Evolutionary conservation across 2,888 invertebrate species (phyloP).

Genomic region (Oscheius onirici): DNA sequence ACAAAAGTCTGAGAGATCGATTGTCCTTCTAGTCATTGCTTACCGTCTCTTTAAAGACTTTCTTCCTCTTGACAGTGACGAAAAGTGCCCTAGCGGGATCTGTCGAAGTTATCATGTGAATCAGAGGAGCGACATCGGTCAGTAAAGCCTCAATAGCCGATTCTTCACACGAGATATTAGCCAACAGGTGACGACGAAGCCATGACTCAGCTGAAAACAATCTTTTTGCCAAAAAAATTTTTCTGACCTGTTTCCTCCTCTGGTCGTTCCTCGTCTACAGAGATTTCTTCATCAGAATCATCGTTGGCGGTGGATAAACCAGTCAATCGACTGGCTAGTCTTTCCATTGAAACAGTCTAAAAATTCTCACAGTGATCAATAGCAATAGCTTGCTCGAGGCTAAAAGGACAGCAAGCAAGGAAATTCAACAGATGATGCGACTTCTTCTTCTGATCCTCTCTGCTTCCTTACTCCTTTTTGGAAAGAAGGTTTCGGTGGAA

Average conservation of each 20-base stretch:
- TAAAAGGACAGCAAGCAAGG: neutral
- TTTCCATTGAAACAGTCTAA: neutral
- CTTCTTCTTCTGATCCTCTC: neutral
- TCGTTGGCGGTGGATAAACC: neutral
- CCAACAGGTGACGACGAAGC: slow-evolving; percentile 8
- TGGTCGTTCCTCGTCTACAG: neutral
- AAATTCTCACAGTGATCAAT: neutral
- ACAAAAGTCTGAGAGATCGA: neutral
- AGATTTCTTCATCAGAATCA: neutral
- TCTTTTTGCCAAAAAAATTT: neutral
- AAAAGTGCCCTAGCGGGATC: slow-evolving; percentile 1
- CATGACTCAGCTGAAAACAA: slow-evolving; percentile 8
- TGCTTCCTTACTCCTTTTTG: neutral
- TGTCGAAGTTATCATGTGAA: slow-evolving; percentile 16
- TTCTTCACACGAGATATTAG: slow-evolving; percentile 18
- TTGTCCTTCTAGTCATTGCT: neutral
- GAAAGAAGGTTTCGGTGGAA: neutral
- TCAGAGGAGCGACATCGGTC: neutral
- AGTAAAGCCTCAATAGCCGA: slow-evolving; percentile 8
- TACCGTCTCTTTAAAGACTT: neutral
- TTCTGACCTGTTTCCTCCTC: slow-evolving; percentile 13
- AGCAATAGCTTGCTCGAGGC: neutral
- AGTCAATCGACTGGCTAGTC: slow-evolving; percentile 2
- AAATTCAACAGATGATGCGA: neutral
- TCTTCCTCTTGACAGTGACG: slow-evolving; percentile 8